A percentile compares a stretch with the other conserved stretches of the same genome.
These are phyloP conservation scores for Rhogogaster chlorosoma DNA, from an alignment of 2,888 invertebrate species.

Conservation along the genomic window DNA sequence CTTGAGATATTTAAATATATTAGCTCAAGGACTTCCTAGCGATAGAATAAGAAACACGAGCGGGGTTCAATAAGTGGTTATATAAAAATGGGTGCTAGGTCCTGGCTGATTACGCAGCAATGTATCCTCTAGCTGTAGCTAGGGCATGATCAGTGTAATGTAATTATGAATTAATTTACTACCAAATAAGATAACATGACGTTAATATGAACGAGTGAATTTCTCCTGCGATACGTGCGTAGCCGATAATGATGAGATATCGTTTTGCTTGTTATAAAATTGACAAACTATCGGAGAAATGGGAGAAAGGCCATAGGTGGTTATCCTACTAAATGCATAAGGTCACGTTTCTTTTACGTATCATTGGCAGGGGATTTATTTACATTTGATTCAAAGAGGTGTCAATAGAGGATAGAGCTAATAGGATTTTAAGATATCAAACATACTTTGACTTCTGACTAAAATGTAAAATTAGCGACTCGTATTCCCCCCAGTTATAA, in stretches of 20 bases:
- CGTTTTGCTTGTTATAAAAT: not conserved
- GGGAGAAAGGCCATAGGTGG: not conserved
- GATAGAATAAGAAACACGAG: not conserved
- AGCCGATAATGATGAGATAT: not conserved
- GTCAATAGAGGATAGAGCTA: slow-evolving; percentile 15
- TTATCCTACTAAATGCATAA: slow-evolving; percentile 26
- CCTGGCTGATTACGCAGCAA: slow-evolving; percentile 34
- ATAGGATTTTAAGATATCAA: slow-evolving; percentile 15
- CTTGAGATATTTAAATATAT: not conserved
- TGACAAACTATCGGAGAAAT: not conserved
- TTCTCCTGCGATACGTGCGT: not conserved
- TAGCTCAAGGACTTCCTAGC: slow-evolving; percentile 6
- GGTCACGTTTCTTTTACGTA: slow-evolving; percentile 12
- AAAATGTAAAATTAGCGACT: not conserved
- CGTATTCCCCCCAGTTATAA: not conserved
- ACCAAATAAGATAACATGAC: slow-evolving; percentile 37
- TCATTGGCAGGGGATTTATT: slow-evolving; percentile 23
- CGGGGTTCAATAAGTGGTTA: slow-evolving; percentile 35
- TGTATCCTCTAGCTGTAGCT: slow-evolving; percentile 36
- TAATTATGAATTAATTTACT: slow-evolving; percentile 37
- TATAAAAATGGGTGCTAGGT: slow-evolving; percentile 44
- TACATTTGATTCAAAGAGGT: slow-evolving; percentile 5
- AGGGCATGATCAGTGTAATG: slow-evolving; percentile 33
- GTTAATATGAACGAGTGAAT: slow-evolving; percentile 31
- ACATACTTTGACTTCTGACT: slow-evolving; percentile 26